phyloP scores from a whole-genome alignment of 2,113 vertebrate genomes.

The Mirza zaza region DNA sequence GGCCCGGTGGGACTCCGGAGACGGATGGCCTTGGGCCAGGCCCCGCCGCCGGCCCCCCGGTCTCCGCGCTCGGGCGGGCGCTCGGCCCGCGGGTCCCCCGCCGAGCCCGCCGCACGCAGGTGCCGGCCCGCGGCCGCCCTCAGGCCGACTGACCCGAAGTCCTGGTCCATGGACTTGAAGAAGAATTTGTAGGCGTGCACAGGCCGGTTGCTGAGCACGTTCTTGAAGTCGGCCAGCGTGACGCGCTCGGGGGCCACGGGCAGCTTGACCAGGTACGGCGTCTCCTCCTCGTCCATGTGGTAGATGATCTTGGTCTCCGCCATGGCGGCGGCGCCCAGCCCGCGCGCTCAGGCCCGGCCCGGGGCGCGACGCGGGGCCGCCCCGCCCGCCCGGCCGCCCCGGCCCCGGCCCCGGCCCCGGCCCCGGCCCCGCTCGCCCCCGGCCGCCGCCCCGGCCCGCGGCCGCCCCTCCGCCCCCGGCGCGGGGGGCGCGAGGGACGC shows the following conservation, averaged over 20 bases:
- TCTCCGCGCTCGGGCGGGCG: too few relatives aligned
- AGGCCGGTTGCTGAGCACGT: conserved; percentile 96
- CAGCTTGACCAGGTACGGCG: conserved; percentile 97
- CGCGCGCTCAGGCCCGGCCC: conserved; percentile 58
- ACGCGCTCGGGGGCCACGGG: conserved; percentile 95
- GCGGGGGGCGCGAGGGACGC: neutral
- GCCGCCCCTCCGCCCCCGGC: conserved; percentile 57
- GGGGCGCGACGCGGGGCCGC: conserved; percentile 77
- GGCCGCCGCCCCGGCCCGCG: conserved; percentile 28
- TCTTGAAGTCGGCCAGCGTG: conserved; percentile 97
- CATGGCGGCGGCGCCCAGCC: conserved; percentile 81
- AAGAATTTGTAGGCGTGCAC: conserved; percentile 98
- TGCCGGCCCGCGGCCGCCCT: neutral
- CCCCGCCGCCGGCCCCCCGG: too few relatives aligned
- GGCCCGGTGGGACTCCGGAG: neutral
- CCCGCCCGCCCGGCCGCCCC: neutral
- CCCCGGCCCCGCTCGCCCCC: neutral
- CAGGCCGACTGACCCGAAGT: conserved; percentile 93
- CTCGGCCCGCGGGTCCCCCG: neutral
- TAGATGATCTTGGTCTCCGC: conserved; percentile 99
- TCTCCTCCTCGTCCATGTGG: conserved; percentile 98
- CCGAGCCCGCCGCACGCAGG: neutral
- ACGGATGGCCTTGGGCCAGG: neutral
- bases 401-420: neutral
- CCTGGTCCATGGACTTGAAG: conserved; percentile 99